Conservation (phyloP, 1,140 invertebrate genomes). For the Alviniconcha marisindica region DNA sequence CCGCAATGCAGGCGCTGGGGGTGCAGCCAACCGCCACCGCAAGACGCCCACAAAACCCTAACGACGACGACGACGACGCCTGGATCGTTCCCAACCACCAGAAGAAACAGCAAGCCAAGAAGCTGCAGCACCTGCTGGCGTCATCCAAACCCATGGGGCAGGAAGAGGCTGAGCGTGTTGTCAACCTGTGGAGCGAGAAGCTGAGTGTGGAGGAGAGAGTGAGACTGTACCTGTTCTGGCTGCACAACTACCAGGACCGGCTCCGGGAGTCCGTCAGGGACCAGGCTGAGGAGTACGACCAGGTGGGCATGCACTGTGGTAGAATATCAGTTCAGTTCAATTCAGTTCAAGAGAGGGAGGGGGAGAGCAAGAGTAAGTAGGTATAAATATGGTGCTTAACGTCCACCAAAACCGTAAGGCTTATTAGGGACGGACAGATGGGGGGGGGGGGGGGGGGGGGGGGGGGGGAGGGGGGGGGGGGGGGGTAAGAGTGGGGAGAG, state of each 20-base stretch:
- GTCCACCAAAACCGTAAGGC: no score
- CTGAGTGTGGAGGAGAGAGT: constrained; percentile 64
- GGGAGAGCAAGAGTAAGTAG: no score
- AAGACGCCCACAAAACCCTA: not conserved
- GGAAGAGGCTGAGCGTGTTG: constrained; percentile 46
- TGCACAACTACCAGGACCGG: constrained; percentile 40
- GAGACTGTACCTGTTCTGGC: constrained; percentile 72
- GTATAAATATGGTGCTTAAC: no score
- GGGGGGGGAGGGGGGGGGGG: no score
- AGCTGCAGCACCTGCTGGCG: not conserved
- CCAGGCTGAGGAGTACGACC: constrained; percentile 26
- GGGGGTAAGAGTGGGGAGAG: no score
- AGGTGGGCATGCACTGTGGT: no score
- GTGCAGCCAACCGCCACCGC: not conserved
- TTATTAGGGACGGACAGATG: no score
- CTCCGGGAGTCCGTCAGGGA: not conserved
- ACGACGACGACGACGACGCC: not conserved
- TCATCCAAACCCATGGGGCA: constrained; percentile 41
- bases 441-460: no score
- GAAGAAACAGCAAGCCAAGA: not conserved
- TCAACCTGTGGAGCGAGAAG: constrained; percentile 59
- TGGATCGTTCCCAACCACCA: not conserved
- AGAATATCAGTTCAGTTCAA: no score
- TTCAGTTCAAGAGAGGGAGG: no score
- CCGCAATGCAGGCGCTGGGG: not conserved